Evolutionary conservation across 2,113 vertebrate species (phyloP), one percentile per base, ranked within the genome.

Genomic region (Spea multiplicata): DNA sequence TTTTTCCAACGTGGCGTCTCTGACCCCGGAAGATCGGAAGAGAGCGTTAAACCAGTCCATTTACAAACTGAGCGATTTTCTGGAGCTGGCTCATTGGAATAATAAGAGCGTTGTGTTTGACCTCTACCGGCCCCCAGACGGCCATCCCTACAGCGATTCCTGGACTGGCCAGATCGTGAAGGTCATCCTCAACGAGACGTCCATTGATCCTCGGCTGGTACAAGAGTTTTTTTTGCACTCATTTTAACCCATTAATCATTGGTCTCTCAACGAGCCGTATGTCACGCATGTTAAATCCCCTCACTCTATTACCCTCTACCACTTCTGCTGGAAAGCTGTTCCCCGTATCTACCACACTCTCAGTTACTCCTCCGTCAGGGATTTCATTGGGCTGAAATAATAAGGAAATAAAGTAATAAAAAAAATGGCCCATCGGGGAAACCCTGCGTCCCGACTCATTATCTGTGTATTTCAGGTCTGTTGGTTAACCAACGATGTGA

Each of bases 171-270:
- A 83, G 83, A 90, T 91, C 0, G 84, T 96, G 76, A 88, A 94
- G 9, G 92, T 94, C 81, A 84, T 96, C 45, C 87, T 87, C 57
- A 86, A 86, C 0, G 90, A 91, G 72, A 83, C 89, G 0, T 83
- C 84, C 74, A 93, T 95, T 70, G 92, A 91, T 85, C 93, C 92
- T 12, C 90, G 90, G 52, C 90, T 95, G 95, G 95, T 94, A 76
- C 4, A 45, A 49, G 45, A 10, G 9, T 52, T 52, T 10, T 6
- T 52, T 52, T 52, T 30, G 30, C 30, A 30, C 30, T 30, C 30
- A 30, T 30, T 30, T 30, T 30, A 30, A 30, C 30, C 30, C 30
- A 1, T 30, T 30, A 30, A 30, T 30, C 30, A 30, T 2, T 30
- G 30, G 30, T 30, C 30, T 30, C 30, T 30, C 30, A 30, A 2